A percentile compares a stretch with the other conserved stretches of the same genome.
Evolutionary conservation across 2,888 invertebrate genomes (phyloP).

Genomic region (Epistrophe grossulariae): DNA sequence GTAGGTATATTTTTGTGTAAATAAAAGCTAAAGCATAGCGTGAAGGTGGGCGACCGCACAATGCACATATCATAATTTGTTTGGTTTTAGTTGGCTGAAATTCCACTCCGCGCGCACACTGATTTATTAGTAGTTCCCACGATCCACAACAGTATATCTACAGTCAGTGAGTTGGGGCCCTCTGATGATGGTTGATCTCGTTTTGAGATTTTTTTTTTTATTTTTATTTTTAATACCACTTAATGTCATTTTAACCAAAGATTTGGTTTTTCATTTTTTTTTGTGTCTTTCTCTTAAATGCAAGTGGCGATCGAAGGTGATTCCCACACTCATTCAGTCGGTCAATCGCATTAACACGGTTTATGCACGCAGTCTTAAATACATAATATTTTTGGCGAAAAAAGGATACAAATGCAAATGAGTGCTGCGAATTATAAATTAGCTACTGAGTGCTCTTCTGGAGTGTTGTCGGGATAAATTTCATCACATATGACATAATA

Average conservation of each 20-base stretch:
- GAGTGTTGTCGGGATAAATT: slow-evolving; percentile 50
- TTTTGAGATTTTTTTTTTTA: slow-evolving; percentile 35
- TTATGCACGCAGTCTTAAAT: slow-evolving; percentile 27
- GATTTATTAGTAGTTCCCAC: slow-evolving; percentile 69
- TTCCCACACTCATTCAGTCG: slow-evolving; percentile 65
- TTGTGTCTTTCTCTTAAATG: slow-evolving; percentile 7
- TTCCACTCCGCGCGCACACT: slow-evolving; percentile 30
- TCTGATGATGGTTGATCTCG: slow-evolving; percentile 39
- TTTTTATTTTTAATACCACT: slow-evolving; percentile 60
- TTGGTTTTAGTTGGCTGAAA: slow-evolving; percentile 37
- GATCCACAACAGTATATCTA: slow-evolving; percentile 13
- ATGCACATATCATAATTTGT: slow-evolving; percentile 73
- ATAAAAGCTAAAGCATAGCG: slow-evolving; percentile 26
- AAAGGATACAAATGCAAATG: slow-evolving; percentile 29
- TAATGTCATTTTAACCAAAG: slow-evolving; percentile 62
- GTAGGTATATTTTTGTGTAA: slow-evolving; percentile 50
- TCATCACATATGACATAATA: slow-evolving; percentile 1
- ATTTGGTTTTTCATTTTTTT: slow-evolving; percentile 16
- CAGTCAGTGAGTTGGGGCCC: neutral
- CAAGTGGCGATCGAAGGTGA: slow-evolving; percentile 30
- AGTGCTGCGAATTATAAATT: slow-evolving; percentile 39
- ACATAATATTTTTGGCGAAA: neutral
- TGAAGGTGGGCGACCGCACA: slow-evolving; percentile 50
- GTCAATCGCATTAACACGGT: slow-evolving; percentile 68
- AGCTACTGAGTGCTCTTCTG: slow-evolving; percentile 41